Percentiles rank a stretch among this genome's conserved stretches.
Evolutionary conservation across 2,888 invertebrate species (phyloP).

Genomic region (Didymodactylos carnosus): DNA sequence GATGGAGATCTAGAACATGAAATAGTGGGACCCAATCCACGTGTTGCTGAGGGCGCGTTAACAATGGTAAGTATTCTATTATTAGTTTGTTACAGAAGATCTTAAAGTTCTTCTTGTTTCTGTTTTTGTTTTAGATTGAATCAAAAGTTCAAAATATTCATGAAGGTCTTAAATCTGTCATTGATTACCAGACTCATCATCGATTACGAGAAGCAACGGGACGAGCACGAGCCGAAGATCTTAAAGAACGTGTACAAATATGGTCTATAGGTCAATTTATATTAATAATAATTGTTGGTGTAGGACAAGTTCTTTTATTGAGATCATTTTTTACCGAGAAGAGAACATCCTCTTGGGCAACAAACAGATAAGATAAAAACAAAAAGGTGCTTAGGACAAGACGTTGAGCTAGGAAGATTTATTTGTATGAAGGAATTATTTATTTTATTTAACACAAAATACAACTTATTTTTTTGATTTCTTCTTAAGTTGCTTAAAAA

Average conservation of each 20-base stretch:
- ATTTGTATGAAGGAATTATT: too few species aligned
- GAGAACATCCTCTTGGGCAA: neutral
- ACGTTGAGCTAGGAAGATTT: too few species aligned
- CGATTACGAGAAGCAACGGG: constrained; percentile 78
- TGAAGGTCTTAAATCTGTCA: constrained; percentile 61
- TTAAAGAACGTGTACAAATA: constrained; percentile 53
- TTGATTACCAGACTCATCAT: constrained; percentile 92
- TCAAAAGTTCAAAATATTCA: constrained; percentile 71
- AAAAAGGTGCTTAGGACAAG: too few species aligned
- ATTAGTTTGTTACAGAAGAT: neutral
- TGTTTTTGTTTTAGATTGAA: constrained; percentile 45
- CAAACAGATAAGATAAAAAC: too few species aligned
- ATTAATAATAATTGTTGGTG: constrained; percentile 23
- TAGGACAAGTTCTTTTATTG: constrained; percentile 26
- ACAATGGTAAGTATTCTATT: neutral
- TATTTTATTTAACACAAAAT: too few species aligned
- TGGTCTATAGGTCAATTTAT: constrained; percentile 24
- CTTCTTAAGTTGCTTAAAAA: too few species aligned
- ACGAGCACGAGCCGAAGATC: constrained; percentile 78
- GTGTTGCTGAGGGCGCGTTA: neutral
- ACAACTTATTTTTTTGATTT: too few species aligned
- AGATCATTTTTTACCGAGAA: constrained; percentile 23
- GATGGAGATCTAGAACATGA: constrained; percentile 44
- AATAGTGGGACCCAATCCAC: constrained; percentile 48
- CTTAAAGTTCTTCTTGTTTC: neutral